Evolutionary conservation across 1,140 invertebrate genomes (phyloP).

Genomic region (Cyclargus thomasi): DNA sequence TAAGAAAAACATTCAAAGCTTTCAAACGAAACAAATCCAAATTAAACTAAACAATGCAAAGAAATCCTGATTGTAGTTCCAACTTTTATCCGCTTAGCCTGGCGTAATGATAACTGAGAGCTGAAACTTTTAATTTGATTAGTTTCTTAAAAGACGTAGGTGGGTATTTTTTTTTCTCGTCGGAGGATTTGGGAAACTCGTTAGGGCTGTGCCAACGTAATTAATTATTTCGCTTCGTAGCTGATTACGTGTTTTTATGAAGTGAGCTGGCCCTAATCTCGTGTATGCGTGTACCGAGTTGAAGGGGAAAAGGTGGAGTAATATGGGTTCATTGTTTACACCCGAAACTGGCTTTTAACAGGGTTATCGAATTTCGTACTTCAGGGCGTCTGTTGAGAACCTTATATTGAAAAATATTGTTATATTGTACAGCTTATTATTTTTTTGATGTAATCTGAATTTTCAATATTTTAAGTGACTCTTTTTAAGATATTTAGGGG

Average conservation of each 20-base stretch:
- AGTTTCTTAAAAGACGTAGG: conserved; percentile 4
- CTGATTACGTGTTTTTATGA: conserved; percentile 10
- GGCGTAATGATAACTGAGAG: not conserved
- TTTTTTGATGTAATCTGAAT: too few species aligned
- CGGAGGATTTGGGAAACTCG: not conserved
- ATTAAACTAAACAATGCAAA: conserved; percentile 4
- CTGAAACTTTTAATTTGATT: conserved; percentile 11
- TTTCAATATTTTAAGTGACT: too few species aligned
- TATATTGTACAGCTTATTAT: too few species aligned
- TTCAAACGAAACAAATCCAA: not conserved
- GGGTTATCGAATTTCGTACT: not conserved
- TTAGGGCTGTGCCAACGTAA: not conserved
- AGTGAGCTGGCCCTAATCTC: not conserved
- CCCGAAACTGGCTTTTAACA: not conserved
- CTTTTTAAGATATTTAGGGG: too few species aligned
- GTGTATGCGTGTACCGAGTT: not conserved
- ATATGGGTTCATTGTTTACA: not conserved
- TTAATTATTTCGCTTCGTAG: not conserved
- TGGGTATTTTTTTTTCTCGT: not conserved
- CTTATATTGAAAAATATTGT: too few species aligned
- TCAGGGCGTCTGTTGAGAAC: too few species aligned
- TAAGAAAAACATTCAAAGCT: not conserved
- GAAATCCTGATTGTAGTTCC: not conserved
- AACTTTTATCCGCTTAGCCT: not conserved
- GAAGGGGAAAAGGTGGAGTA: not conserved